A percentile compares a stretch with the other conserved stretches of the same genome.
Conservation (phyloP, 2,113 vertebrate genomes). For the Hippocampus mohnikei region DNA sequence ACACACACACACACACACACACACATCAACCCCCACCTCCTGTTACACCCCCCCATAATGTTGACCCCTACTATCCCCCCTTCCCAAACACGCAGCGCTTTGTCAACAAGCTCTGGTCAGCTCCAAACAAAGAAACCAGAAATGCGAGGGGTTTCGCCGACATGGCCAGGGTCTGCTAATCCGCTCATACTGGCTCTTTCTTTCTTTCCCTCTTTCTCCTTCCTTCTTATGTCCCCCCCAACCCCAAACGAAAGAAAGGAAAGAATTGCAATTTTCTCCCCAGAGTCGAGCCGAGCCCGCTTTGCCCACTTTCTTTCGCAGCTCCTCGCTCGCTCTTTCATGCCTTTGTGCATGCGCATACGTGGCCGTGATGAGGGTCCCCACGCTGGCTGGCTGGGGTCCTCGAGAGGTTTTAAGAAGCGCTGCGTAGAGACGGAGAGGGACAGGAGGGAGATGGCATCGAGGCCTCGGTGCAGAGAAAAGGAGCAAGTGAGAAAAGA, state of each 20-base stretch:
- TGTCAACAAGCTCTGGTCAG: slow-evolving; percentile 91
- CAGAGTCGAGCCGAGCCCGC: slow-evolving; percentile 55
- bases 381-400: slow-evolving; percentile 49
- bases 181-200: slow-evolving; percentile 78
- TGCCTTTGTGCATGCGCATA: slow-evolving; percentile 69
- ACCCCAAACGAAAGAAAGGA: slow-evolving; percentile 64
- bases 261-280: slow-evolving; percentile 77
- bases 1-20: slow-evolving; percentile 23
- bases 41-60: slow-evolving; percentile 58
- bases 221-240: slow-evolving; percentile 73
- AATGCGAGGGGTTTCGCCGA: slow-evolving; percentile 83
- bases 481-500: slow-evolving; percentile 47
- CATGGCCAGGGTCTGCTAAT: slow-evolving; percentile 86
- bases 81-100: slow-evolving; percentile 74
- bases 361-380: slow-evolving; percentile 67
- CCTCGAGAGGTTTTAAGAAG: slow-evolving; percentile 60
- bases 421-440: slow-evolving; percentile 43
- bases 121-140: slow-evolving; percentile 84
- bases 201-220: slow-evolving; percentile 80
- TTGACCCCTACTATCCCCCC: slow-evolving; percentile 67
- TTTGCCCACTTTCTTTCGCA: slow-evolving; percentile 50
- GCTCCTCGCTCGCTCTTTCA: slow-evolving; percentile 54
- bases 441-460: slow-evolving; percentile 31
- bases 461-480: slow-evolving; percentile 48
- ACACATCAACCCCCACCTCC: slow-evolving; percentile 51